Base-by-base conservation (phyloP, 2,797 vertebrate genomes). In the Cyclopterus lumpus region DNA sequence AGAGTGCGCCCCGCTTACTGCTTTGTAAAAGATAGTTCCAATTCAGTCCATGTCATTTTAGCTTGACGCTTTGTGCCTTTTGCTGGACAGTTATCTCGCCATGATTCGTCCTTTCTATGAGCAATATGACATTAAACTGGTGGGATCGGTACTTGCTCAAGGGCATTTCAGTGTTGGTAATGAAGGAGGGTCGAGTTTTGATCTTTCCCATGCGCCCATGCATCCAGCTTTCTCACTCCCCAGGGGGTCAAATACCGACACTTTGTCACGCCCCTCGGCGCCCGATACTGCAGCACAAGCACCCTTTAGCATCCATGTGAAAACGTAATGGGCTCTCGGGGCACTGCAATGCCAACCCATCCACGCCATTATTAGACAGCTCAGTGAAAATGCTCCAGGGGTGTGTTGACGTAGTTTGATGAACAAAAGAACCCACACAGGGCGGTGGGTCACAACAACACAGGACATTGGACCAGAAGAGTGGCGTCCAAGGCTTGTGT, bases 11-110 rank as follows among this genome's bases (percentile, higher is more conserved):
- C 38, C 30, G 30, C 38, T 59, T 34, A 49, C 1, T 8, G 18
- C 67, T 80, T 79, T 65, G 28, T 54, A 9, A 62, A 54, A 36
- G 53, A 42, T 4, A 24, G 64, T 57, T 71, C 16, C 28, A 22
- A 14, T 84, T 80, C 28, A 60, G 54, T 1, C 5, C 3, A 10
- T 66, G 38, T 51, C 55, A 58, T 68, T 75, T 49, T 15, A 51
- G 40, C 28, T 14, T 4, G 1, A 64, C 15, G 2, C 42, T 28
- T 40, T 8, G 15, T 42, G 46, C 10, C 15, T 61, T 70, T 32
- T 22, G 3, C 48, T 67, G n/a, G 32, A 42, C 44, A 34, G 26
- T 26, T 34, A 9, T 9, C 63, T 62, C 0, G 5, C 18, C 12
- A 28, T 12, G 46, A 61, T 51, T 49, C 14, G 15, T 55, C n/a